Evolutionary conservation across 2,888 invertebrate genomes (phyloP).

Genomic region (Papilio demoleus): DNA sequence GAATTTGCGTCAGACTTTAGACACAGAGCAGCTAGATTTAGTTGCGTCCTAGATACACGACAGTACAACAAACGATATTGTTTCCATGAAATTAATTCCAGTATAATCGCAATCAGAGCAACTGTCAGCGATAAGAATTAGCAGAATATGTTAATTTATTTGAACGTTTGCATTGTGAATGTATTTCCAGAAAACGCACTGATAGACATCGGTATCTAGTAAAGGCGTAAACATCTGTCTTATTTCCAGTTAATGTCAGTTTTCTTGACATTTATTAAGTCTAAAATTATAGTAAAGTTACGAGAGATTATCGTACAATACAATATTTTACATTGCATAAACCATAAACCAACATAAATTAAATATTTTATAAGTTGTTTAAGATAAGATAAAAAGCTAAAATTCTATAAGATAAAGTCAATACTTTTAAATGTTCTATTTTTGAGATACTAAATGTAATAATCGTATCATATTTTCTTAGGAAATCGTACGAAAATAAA

Average conservation of each 20-base stretch:
- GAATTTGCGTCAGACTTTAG: neutral
- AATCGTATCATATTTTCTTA: neutral
- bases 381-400: too few relatives aligned
- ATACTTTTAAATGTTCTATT: too few relatives aligned
- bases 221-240: conserved; percentile 6
- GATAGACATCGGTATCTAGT: conserved; percentile 32
- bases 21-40: conserved; percentile 15
- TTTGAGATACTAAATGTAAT: neutral
- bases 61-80: conserved; percentile 19
- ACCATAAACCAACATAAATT: neutral
- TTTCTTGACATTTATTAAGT: neutral
- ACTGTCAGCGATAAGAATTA: conserved; percentile 40
- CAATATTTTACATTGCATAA: too few relatives aligned
- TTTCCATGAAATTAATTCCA: conserved; percentile 39
- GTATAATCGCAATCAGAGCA: conserved; percentile 37
- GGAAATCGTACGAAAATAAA: too few relatives aligned
- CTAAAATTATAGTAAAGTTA: neutral
- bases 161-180: conserved; percentile 22
- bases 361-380: too few relatives aligned
- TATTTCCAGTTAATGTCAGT: conserved; percentile 18
- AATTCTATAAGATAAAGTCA: too few relatives aligned
- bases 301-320: neutral
- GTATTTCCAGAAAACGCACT: conserved; percentile 29
- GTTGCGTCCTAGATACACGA: conserved; percentile 23
- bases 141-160: conserved; percentile 38